phyloP scores from a whole-genome alignment of 2,888 invertebrate species.

The Buathra laborator region DNA sequence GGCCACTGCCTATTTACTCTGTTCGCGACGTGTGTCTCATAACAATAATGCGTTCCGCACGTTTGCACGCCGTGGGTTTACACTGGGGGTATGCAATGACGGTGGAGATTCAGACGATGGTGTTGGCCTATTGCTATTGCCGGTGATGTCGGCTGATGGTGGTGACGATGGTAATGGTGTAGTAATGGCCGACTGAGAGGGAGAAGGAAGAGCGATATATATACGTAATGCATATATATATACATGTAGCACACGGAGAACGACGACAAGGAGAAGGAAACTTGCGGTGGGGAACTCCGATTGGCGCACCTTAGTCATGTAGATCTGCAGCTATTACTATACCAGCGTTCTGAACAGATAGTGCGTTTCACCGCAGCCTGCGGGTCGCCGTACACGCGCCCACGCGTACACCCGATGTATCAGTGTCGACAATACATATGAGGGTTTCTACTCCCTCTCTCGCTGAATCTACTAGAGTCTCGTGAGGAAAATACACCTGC shows the following conservation, averaged over 20 bases:
- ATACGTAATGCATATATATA: neutral
- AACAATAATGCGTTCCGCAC: slow-evolving; percentile 68
- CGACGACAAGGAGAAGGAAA: slow-evolving; percentile 16
- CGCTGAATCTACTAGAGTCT: slow-evolving; percentile 21
- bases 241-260: neutral
- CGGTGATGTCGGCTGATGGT: slow-evolving; percentile 26
- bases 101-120: neutral
- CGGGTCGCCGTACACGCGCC: slow-evolving; percentile 51
- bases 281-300: slow-evolving; percentile 16
- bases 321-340: slow-evolving; percentile 39
- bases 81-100: slow-evolving; percentile 27
- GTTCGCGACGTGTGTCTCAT: slow-evolving; percentile 72
- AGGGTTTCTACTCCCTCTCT: slow-evolving; percentile 11
- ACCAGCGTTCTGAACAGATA: neutral
- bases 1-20: slow-evolving; percentile 78
- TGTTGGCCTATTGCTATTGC: slow-evolving; percentile 10
- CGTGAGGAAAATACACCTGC: slow-evolving; percentile 63
- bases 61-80: slow-evolving; percentile 62
- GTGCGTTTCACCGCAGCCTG: slow-evolving; percentile 63
- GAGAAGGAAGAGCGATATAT: slow-evolving; percentile 14
- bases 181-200: slow-evolving; percentile 48
- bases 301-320: slow-evolving; percentile 64
- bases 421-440: slow-evolving; percentile 26
- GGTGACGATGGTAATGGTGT: slow-evolving; percentile 60
- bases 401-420: slow-evolving; percentile 3